Evolutionary conservation across 1,140 invertebrate species (phyloP).

Genomic region (Drosophila ambigua): DNA sequence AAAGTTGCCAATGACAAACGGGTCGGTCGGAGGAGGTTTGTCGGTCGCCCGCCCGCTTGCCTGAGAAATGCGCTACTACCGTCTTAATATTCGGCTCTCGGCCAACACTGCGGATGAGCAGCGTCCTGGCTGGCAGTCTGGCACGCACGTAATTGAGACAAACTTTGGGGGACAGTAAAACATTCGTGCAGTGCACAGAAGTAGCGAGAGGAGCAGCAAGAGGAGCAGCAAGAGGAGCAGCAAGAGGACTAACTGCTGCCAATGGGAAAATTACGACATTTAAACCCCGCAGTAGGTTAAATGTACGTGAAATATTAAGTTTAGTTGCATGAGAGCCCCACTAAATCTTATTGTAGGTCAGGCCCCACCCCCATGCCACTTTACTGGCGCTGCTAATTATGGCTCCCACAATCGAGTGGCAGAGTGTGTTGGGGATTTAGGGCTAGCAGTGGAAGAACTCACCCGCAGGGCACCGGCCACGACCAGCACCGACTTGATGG

Average conservation of each 20-base stretch:
- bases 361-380: conserved; percentile 7
- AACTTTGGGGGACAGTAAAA: conserved; percentile 77
- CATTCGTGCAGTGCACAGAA: conserved; percentile 60
- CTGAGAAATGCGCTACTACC: conserved; percentile 49
- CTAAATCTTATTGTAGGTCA: conserved; percentile 77
- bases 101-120: conserved; percentile 30
- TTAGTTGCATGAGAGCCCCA: conserved; percentile 75
- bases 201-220: conserved; percentile 3
- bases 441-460: too few species aligned
- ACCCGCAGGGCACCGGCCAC: conserved; percentile 93
- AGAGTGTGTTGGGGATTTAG: too few species aligned
- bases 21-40: conserved; percentile 18
- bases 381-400: conserved; percentile 41
- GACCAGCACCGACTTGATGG: conserved; percentile 96
- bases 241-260: conserved; percentile 33
- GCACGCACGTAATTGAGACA: conserved; percentile 81
- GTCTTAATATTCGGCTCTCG: conserved; percentile 65
- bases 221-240: background rate
- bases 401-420: background rate
- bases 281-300: conserved; percentile 73
- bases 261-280: conserved; percentile 80
- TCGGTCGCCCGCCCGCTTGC: background rate
- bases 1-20: conserved; percentile 79
- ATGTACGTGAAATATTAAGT: conserved; percentile 81
- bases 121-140: conserved; percentile 51